Conservation (phyloP, 2,888 invertebrate genomes). For the Drosophila aldrichi region DNA sequence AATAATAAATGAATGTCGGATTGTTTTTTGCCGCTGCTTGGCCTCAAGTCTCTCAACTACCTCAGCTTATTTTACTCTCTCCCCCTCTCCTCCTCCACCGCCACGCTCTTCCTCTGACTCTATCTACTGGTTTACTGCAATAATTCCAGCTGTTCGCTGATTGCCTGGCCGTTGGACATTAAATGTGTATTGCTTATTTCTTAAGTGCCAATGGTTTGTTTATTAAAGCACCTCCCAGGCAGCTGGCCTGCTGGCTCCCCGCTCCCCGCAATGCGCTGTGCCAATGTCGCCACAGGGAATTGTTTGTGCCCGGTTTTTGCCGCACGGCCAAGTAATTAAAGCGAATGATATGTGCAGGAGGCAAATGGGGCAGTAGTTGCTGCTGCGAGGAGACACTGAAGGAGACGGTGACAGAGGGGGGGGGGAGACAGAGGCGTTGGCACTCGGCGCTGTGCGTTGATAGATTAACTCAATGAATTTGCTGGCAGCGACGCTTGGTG, state of each 20-base stretch:
- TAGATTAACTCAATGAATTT: constrained; percentile 72
- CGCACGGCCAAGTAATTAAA: constrained; percentile 64
- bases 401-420: too few relatives aligned
- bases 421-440: neutral
- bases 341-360: constrained; percentile 60
- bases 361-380: constrained; percentile 29
- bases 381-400: neutral
- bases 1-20: constrained; percentile 82
- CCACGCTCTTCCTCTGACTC: neutral
- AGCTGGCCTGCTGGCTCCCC: neutral
- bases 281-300: constrained; percentile 75
- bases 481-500: constrained; percentile 56
- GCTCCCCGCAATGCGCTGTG: neutral
- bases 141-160: constrained; percentile 70
- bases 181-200: constrained; percentile 79
- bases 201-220: constrained; percentile 80
- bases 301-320: constrained; percentile 37
- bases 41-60: constrained; percentile 27
- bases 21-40: constrained; percentile 69
- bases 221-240: constrained; percentile 62
- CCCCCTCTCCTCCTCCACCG: neutral
- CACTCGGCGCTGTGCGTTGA: constrained; percentile 43
- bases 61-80: constrained; percentile 6
- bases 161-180: constrained; percentile 63
- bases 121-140: constrained; percentile 47